Evolutionary conservation across 2,113 vertebrate species (phyloP).

Genomic region (Pollimyrus isidori): DNA sequence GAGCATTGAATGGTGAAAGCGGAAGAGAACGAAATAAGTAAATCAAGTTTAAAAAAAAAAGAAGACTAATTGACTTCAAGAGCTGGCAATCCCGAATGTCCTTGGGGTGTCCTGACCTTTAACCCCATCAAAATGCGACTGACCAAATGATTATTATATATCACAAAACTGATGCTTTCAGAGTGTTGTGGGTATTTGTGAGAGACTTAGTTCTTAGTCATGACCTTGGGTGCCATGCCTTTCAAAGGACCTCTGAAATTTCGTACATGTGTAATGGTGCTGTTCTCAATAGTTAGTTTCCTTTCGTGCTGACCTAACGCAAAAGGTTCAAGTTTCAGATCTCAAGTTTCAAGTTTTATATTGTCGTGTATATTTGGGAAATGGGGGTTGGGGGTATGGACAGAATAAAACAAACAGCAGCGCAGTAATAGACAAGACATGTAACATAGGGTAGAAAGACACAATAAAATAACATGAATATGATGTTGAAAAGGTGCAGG

Average conservation of each 20-base stretch:
- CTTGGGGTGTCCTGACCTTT: background rate
- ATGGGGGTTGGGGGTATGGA: background rate
- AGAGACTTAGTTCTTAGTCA: background rate
- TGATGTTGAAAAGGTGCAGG: background rate
- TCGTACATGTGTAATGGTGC: background rate
- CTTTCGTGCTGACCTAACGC: background rate
- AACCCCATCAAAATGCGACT: too few species aligned
- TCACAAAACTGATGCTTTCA: background rate
- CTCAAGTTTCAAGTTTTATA: background rate
- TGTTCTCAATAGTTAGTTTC: background rate
- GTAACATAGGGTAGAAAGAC: background rate
- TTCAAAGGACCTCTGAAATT: background rate
- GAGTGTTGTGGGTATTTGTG: background rate
- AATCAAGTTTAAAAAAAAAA: conserved; percentile 6
- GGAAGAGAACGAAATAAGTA: background rate
- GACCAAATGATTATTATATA: background rate
- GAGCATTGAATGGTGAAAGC: background rate
- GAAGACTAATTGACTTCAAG: conserved; percentile 14
- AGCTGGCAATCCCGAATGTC: background rate
- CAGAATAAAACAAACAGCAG: background rate
- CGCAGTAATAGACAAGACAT: background rate
- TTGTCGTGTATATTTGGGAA: background rate
- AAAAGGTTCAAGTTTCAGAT: background rate
- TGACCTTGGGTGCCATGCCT: background rate
- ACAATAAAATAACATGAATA: background rate